These are phyloP conservation scores for Smutsia gigantea DNA, from an alignment of 2,797 vertebrate species.

Conservation along the genomic window DNA sequence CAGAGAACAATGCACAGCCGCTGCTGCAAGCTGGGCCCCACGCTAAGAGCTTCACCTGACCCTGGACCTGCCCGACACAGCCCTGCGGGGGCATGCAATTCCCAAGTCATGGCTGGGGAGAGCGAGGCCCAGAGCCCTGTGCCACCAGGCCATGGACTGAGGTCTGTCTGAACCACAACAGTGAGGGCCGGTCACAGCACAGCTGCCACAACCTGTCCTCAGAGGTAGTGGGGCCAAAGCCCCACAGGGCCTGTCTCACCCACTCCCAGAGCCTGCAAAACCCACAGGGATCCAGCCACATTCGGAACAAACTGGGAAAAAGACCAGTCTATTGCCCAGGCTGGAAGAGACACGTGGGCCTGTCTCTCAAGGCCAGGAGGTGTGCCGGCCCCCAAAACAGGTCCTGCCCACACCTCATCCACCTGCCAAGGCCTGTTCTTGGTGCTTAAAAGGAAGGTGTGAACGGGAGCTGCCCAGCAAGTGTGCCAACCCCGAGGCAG, in stretches of 20 bases:
- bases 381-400: not conserved
- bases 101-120: not conserved
- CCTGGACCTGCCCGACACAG: rapidly evolving
- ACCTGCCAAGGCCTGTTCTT: too few relatives aligned
- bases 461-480: not conserved
- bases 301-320: not conserved
- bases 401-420: rapidly evolving
- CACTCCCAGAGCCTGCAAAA: not conserved
- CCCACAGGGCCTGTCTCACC: not conserved
- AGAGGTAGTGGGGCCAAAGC: not conserved
- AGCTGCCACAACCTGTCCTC: rapidly evolving
- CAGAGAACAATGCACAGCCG: not conserved
- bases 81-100: not conserved
- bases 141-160: not conserved
- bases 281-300: not conserved
- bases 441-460: too few relatives aligned
- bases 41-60: not conserved
- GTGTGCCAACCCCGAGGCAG: not conserved
- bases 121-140: not conserved
- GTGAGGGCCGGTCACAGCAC: too few relatives aligned
- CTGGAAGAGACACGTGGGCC: not conserved
- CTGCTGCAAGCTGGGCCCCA: rapidly evolving
- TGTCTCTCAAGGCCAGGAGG: not conserved
- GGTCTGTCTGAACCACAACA: not conserved
- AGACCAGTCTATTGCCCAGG: not conserved